Percentiles rank a stretch among this genome's conserved stretches.
Evolutionary conservation across 1,140 invertebrate genomes (phyloP).

Genomic region (Campodea augens): DNA sequence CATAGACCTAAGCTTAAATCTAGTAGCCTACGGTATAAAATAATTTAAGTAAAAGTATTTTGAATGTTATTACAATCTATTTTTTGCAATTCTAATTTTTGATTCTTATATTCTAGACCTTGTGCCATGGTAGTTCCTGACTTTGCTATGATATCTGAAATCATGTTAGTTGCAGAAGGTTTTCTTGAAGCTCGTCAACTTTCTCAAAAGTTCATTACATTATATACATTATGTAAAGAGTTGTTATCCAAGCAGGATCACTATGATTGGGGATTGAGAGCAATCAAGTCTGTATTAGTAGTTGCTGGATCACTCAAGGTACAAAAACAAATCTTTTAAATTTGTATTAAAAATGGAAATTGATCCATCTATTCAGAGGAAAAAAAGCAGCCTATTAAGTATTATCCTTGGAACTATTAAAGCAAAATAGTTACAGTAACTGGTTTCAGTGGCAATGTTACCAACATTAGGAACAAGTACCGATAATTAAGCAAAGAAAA

Average conservation of each 20-base stretch:
- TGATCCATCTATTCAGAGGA: background rate
- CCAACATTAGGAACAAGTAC: no score
- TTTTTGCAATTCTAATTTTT: no score
- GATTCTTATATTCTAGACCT: slow-evolving; percentile 44
- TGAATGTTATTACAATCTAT: no score
- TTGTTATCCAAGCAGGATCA: slow-evolving; percentile 91
- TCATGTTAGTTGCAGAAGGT: slow-evolving; percentile 94
- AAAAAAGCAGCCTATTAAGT: background rate
- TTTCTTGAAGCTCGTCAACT: slow-evolving; percentile 85
- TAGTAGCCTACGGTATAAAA: background rate
- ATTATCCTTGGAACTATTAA: background rate
- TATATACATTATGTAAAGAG: slow-evolving; percentile 88
- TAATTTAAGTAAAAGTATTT: slow-evolving; percentile 1
- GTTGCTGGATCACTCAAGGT: slow-evolving; percentile 87
- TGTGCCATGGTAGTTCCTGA: slow-evolving; percentile 97
- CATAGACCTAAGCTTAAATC: slow-evolving; percentile 4
- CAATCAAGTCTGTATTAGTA: slow-evolving; percentile 89
- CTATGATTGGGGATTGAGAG: slow-evolving; percentile 89
- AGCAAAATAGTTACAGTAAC: no score
- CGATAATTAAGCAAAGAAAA: no score
- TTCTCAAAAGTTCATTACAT: slow-evolving; percentile 86
- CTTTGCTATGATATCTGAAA: slow-evolving; percentile 93
- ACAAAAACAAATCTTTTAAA: background rate
- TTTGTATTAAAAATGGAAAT: slow-evolving; percentile 1
- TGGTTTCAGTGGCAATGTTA: no score